Evolutionary conservation across 1,140 invertebrate species (phyloP), one percentile per base, ranked within the genome.

Genomic region (Phthorimaea operculella): DNA sequence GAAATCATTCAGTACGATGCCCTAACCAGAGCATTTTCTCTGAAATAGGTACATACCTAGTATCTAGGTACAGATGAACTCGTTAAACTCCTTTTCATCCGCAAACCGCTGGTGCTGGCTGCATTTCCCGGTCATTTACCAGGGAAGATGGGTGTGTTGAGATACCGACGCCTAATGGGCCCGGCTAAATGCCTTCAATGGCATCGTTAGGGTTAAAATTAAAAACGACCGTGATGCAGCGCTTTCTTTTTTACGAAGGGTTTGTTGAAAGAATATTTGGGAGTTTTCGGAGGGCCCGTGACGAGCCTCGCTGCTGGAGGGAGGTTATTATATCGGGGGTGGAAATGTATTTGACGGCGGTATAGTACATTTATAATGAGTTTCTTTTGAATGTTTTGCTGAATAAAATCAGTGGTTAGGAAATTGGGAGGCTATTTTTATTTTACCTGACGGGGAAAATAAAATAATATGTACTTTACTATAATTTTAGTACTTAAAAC

Each of bases 211-310:
- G 72, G 66, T 63, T 67, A 68, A 81, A 84, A 82, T 84, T 82
- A 84, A 82, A 83, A 82, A 78, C 67, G 77, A 74, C 70, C 74
- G 77, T 84, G 79, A 84, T 72, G 68, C 67, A 63, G 79, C 80
- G 68, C 64, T 80, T 82, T 84, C 80, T 76, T 84, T 83, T 82
- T 83, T 83, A 66, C 70, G 57, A 79, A 74, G 72, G 76, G 74
- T 70, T 72, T 72, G 72, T 74, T 82, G 74, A 79, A 79, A 80
- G 77, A 79, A 84, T 76, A 75, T 79, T 73, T 73, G 55, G 76
- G 73, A 62, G 61, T 57, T 68, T 62, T 28, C 21, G 21, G 21
- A 28, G 21, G 21, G 21, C 21, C 21, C 21, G 21, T 79, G 75
- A 77, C 62, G 66, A n/a, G 68, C 70, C 69, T 52, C 63, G 6